Percentiles rank a stretch among this genome's conserved stretches.
These are phyloP conservation scores for Protomyctophum bolini DNA, from an alignment of 2,113 vertebrate species.

Conservation along the genomic window DNA sequence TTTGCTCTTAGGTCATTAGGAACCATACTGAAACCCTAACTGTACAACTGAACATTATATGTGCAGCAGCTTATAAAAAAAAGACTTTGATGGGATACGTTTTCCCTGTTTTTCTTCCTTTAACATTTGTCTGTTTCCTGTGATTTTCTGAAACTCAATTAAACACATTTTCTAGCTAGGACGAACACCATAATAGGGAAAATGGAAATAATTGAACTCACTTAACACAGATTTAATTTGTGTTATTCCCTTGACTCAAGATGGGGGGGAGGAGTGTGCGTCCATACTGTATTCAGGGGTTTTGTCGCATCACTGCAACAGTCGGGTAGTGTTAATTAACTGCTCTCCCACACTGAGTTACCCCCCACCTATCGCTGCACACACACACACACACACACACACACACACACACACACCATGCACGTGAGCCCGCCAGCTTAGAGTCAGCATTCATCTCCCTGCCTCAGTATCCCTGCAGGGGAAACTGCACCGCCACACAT, in stretches of 20 bases:
- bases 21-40: too few relatives aligned
- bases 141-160: slow-evolving; percentile 54
- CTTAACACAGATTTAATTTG: slow-evolving; percentile 74
- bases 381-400: slow-evolving; percentile 2
- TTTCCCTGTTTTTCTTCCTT: slow-evolving; percentile 6
- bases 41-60: too few relatives aligned
- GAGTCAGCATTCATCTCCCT: slow-evolving; percentile 40
- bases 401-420: slow-evolving; percentile 24
- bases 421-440: slow-evolving; percentile 40
- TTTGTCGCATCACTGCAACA: slow-evolving; percentile 61
- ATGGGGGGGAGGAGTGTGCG: slow-evolving; percentile 33
- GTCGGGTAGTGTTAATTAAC: slow-evolving; percentile 77
- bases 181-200: slow-evolving; percentile 53
- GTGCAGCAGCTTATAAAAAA: too few relatives aligned
- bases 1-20: too few relatives aligned
- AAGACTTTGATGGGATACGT: too few relatives aligned
- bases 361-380: slow-evolving; percentile 32
- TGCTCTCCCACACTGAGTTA: slow-evolving; percentile 65
- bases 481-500: slow-evolving; percentile 17
- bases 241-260: slow-evolving; percentile 61
- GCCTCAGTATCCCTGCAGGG: slow-evolving; percentile 20
- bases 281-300: slow-evolving; percentile 41
- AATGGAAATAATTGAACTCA: slow-evolving; percentile 74
- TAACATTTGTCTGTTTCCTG: slow-evolving; percentile 26
- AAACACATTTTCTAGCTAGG: slow-evolving; percentile 54